These are phyloP conservation scores for Dipodomys stephensi DNA, from an alignment of 2,113 vertebrate genomes.

Conservation along the genomic window DNA sequence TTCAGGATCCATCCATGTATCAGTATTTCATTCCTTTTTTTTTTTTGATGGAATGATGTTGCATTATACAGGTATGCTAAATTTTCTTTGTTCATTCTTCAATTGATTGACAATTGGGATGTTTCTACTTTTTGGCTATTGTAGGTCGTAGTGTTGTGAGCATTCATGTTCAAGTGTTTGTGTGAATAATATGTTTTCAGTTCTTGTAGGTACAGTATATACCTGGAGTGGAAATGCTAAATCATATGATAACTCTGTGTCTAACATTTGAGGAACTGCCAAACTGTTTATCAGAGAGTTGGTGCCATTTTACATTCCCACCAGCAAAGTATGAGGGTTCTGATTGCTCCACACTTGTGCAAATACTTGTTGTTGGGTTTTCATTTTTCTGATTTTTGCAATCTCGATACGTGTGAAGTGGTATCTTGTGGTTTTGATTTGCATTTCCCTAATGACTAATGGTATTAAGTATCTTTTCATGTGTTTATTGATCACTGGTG, in stretches of 20 bases:
- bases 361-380: background rate
- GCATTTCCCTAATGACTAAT: constrained; percentile 20
- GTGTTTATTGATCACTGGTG: background rate
- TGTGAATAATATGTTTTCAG: constrained; percentile 19
- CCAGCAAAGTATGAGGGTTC: background rate
- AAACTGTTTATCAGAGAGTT: background rate
- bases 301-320: background rate
- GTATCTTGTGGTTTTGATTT: constrained; percentile 32
- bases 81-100: background rate
- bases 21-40: background rate
- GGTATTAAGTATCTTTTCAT: background rate
- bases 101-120: constrained; percentile 19
- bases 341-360: background rate
- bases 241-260: constrained; percentile 9
- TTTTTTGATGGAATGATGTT: background rate
- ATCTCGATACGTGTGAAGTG: background rate
- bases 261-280: constrained; percentile 55
- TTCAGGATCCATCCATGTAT: background rate
- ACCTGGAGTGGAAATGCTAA: constrained; percentile 15
- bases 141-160: background rate
- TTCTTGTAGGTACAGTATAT: background rate
- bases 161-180: background rate
- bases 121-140: background rate
- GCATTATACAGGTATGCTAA: background rate
- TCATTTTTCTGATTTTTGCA: background rate